Evolutionary conservation across 2,797 vertebrate species (phyloP).

Genomic region (Galago senegalensis): DNA sequence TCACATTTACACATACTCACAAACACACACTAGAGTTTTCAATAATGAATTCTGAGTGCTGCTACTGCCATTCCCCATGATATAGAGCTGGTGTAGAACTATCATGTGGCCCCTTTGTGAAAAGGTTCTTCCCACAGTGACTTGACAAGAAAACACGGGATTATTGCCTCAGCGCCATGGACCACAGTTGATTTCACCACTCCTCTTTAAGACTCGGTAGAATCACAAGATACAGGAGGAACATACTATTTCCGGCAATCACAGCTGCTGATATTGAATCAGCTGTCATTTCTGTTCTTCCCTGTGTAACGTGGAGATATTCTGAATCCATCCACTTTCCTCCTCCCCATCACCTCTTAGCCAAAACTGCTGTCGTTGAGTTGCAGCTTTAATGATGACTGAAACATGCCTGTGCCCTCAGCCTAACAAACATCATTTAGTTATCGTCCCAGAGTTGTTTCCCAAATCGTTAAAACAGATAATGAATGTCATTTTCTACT

Average conservation of each 20-base stretch:
- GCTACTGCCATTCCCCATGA: background rate
- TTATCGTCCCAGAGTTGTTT: constrained; percentile 65
- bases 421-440: constrained; percentile 52
- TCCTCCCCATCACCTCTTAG: background rate
- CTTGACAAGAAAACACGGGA: background rate
- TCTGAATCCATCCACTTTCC: background rate
- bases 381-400: constrained; percentile 63
- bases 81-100: background rate
- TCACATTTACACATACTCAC: background rate
- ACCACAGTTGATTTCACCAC: background rate
- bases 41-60: background rate
- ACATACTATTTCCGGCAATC: background rate
- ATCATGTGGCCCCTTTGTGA: background rate
- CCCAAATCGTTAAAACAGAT: constrained; percentile 69
- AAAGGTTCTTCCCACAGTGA: background rate
- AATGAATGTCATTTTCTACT: constrained; percentile 36
- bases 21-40: background rate
- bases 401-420: constrained; percentile 61
- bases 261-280: background rate
- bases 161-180: background rate
- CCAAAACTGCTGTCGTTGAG: constrained; percentile 52
- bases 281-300: background rate
- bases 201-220: background rate
- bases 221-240: background rate
- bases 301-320: background rate